phyloP scores from a whole-genome alignment of 2,797 vertebrate genomes.

The Ambastaia sidthimunki region DNA sequence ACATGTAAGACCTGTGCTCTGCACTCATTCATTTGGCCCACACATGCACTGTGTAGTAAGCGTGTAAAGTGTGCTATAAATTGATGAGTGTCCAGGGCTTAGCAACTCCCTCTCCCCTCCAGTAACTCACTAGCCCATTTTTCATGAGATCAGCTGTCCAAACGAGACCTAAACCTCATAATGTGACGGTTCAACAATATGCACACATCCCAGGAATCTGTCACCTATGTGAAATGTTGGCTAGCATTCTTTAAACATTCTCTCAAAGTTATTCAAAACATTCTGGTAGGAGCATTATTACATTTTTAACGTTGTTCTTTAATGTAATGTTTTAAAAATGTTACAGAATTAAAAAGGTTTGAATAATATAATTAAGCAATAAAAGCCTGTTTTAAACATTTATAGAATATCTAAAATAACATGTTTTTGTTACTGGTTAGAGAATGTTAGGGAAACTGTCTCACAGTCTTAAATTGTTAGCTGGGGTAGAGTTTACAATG shows the following conservation, averaged over 20 bases:
- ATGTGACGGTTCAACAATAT: slow-evolving; percentile 17
- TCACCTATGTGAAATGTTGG: not conserved
- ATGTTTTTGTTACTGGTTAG: too few relatives aligned
- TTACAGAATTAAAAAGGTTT: too few relatives aligned
- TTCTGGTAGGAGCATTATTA: too few relatives aligned
- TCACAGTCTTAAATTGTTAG: too few relatives aligned
- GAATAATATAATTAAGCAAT: too few relatives aligned
- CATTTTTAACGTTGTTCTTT: too few relatives aligned
- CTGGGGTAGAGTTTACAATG: not conserved
- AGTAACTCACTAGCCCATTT: not conserved
- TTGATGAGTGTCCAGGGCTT: not conserved
- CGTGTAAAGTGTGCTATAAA: not conserved
- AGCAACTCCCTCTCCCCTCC: slow-evolving; percentile 6
- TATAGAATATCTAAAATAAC: too few relatives aligned
- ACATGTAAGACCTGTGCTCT: not conserved
- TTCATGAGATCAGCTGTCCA: not conserved
- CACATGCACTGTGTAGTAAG: not conserved
- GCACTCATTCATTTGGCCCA: not conserved
- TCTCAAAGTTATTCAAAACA: too few relatives aligned
- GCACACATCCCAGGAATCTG: slow-evolving; percentile 6
- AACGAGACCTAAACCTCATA: not conserved
- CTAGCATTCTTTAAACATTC: too few relatives aligned
- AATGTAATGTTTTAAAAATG: too few relatives aligned
- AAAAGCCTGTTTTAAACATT: too few relatives aligned
- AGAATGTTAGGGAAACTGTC: too few relatives aligned